Percentiles rank a stretch among this genome's conserved stretches.
Conservation (phyloP, 1,140 invertebrate species). For the Zaprionus ornatus region DNA sequence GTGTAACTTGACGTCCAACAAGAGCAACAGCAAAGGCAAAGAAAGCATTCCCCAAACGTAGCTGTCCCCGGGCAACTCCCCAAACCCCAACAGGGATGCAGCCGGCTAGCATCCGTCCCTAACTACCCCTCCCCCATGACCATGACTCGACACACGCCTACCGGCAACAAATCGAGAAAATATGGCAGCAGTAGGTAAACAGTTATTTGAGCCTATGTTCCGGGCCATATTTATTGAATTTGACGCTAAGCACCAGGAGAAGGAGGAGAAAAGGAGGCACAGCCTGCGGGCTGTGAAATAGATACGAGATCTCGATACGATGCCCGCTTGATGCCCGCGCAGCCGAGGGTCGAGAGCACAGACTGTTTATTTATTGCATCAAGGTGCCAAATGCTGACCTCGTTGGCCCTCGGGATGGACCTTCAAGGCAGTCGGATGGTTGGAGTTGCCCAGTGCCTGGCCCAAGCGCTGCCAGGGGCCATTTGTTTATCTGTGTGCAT, state of each 20-base stretch:
- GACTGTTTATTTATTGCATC: slow-evolving; percentile 79
- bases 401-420: slow-evolving; percentile 45
- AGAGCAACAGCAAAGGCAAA: slow-evolving; percentile 16
- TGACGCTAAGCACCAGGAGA: slow-evolving; percentile 22
- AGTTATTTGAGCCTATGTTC: slow-evolving; percentile 35
- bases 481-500: slow-evolving; percentile 29
- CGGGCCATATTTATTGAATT: slow-evolving; percentile 74
- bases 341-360: background rate
- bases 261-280: background rate
- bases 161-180: slow-evolving; percentile 17
- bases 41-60: slow-evolving; percentile 38
- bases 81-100: background rate
- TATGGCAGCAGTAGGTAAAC: slow-evolving; percentile 29
- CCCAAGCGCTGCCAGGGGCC: slow-evolving; percentile 31
- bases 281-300: slow-evolving; percentile 18
- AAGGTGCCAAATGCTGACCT: slow-evolving; percentile 72
- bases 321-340: slow-evolving; percentile 13
- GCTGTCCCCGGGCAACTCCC: slow-evolving; percentile 30
- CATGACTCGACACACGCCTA: background rate
- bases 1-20: slow-evolving; percentile 61
- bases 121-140: background rate
- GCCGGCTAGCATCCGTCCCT: background rate
- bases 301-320: slow-evolving; percentile 23
- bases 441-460: background rate
- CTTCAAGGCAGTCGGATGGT: slow-evolving; percentile 11